These are phyloP conservation scores for Meta bourneti DNA, from an alignment of 2,888 invertebrate species.

Conservation along the genomic window DNA sequence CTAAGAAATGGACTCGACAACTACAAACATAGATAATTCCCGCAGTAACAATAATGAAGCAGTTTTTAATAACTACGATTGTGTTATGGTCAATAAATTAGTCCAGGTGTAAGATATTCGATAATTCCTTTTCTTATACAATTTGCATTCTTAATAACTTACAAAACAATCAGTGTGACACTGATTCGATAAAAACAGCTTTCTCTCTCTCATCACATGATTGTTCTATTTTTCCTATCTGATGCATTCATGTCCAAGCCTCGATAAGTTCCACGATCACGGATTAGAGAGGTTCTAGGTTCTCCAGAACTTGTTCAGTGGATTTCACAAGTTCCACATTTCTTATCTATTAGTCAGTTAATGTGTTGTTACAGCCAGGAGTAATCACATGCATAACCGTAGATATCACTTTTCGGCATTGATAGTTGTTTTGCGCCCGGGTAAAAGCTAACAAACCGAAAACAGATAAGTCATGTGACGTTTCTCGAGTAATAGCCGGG, in stretches of 20 bases:
- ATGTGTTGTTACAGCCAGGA: background rate
- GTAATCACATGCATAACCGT: background rate
- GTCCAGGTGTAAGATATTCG: no score
- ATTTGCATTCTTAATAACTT: background rate
- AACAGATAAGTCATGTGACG: background rate
- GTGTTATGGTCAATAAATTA: no score
- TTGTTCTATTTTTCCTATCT: background rate
- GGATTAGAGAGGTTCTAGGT: background rate
- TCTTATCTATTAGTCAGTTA: background rate
- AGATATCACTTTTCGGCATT: background rate
- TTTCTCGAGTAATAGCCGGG: background rate
- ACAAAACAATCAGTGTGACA: background rate
- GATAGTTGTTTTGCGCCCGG: background rate
- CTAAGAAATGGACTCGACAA: no score
- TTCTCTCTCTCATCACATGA: background rate
- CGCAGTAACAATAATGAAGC: no score
- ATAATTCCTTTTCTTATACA: no score
- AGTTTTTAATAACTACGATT: no score
- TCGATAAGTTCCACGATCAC: background rate
- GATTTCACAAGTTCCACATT: conserved; percentile 9
- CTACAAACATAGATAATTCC: no score
- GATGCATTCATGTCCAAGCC: background rate
- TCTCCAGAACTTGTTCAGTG: conserved; percentile 5
- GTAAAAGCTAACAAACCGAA: background rate
- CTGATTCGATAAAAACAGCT: background rate